Evolutionary conservation across 2,888 invertebrate species (phyloP).

Genomic region (Acanthosoma haemorrhoidale): DNA sequence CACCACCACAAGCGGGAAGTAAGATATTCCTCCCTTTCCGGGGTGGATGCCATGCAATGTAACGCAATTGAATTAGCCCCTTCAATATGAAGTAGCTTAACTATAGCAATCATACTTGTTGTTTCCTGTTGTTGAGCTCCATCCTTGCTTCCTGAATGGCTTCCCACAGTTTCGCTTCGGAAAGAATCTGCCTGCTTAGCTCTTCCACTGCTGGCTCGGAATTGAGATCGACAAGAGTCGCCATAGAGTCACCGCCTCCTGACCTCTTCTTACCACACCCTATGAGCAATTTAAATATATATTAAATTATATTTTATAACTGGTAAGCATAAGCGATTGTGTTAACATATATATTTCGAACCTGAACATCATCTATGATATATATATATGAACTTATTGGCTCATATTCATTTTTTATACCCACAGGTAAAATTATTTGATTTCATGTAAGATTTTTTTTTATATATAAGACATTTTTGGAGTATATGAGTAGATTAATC

Average conservation of each 20-base stretch:
- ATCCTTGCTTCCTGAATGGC: constrained; percentile 72
- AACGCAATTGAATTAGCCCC: neutral
- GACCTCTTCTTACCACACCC: constrained; percentile 71
- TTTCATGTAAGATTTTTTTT: no score
- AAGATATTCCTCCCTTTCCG: no score
- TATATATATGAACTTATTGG: no score
- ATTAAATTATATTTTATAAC: neutral
- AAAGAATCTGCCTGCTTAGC: constrained; percentile 69
- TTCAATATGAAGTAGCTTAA: neutral
- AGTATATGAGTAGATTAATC: no score
- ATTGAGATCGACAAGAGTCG: constrained; percentile 60
- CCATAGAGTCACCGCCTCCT: constrained; percentile 55
- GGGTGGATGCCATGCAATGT: no score
- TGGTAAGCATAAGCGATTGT: no score
- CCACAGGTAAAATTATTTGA: no score
- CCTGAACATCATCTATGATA: no score
- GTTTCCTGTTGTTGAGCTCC: constrained; percentile 56
- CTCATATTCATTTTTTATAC: no score
- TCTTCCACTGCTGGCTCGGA: constrained; percentile 67
- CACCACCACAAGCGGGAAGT: no score
- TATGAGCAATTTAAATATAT: constrained; percentile 45
- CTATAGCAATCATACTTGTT: neutral
- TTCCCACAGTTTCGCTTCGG: constrained; percentile 72
- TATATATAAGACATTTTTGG: no score
- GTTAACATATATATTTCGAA: no score